These are phyloP conservation scores for Alosa alosa DNA, from an alignment of 2,113 vertebrate genomes.

Conservation along the genomic window DNA sequence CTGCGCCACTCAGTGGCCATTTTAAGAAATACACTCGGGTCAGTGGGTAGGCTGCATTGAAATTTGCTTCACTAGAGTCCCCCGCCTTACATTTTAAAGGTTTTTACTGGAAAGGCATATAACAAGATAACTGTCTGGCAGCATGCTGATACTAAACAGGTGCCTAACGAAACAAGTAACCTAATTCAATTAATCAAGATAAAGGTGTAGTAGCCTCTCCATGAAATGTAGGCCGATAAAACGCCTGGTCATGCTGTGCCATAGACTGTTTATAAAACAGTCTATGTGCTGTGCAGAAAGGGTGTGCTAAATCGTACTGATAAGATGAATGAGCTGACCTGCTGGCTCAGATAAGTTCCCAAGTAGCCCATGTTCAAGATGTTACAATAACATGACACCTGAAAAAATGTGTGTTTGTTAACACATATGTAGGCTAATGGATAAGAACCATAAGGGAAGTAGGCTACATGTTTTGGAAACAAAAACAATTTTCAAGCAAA, in stretches of 20 bases:
- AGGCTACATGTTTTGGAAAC: no score
- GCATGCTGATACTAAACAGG: not conserved
- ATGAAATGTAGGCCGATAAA: no score
- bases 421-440: not conserved
- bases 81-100: not conserved
- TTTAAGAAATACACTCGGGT: not conserved
- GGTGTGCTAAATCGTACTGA: not conserved
- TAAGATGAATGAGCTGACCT: not conserved
- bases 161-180: no score
- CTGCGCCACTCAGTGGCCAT: not conserved
- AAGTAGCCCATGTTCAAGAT: not conserved
- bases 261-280: no score
- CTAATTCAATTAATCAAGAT: no score
- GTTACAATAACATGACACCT: not conserved
- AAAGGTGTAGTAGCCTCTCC: no score
- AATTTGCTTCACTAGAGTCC: not conserved
- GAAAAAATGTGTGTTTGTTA: not conserved
- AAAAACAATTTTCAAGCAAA: constrained; percentile 25
- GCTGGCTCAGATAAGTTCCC: not conserved
- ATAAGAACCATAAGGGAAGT: no score
- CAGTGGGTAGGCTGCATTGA: not conserved
- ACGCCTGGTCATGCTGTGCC: not conserved
- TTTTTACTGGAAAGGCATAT: not conserved
- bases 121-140: not conserved
- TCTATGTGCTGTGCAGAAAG: not conserved